Evolutionary conservation across 2,888 invertebrate species (phyloP), one percentile per base, ranked within the genome.

Genomic region (Autographa pulchrina): DNA sequence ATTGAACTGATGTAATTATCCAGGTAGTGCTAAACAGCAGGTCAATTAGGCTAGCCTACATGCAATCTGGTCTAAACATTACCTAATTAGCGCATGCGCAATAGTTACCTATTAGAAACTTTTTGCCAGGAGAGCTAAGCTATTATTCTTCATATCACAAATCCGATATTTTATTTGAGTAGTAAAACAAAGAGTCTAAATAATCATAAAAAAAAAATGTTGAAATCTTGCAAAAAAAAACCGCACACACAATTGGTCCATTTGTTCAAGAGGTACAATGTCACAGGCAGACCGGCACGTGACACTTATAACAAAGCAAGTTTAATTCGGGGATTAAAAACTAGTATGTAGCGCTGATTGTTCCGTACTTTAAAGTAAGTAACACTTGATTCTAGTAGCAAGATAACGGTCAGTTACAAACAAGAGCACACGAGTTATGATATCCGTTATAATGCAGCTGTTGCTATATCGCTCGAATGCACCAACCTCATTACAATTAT

Each of bases 381-480:
- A 38, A 38, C 38, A 38, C 48, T 48, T 48, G 48, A 48, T 48
- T 56, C 59, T 59, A 58, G 80, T 48, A 72, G 64, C 41, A 54
- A 66, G 38, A 63, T 68, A 72, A 77, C 81, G 65, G 78, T 72
- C 77, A 56, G 54, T 72, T 68, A 77, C 68, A 63, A 77, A 72
- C 81, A 77, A 72, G 62, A 72, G 56, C 60, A 68, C 65, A 76
- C 62, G 71, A 56, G 62, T 65, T 48, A 72, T 68, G 58, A 68
- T 72, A 35, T 58, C 73, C 81, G 77, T 72, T 81, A 77, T 59
- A 59, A 56, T 54, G 67, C 56, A 41, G 38, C 58, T 25, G 65
- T 58, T 64, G 18, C 38, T 13, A 56, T 41, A 48, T 38, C 65
- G 65, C 65, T 58, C 65, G 38, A 65, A 35, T 63, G 52, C 52